phyloP scores from a whole-genome alignment of 2,888 invertebrate species.

The Meteorus cinctellus region DNA sequence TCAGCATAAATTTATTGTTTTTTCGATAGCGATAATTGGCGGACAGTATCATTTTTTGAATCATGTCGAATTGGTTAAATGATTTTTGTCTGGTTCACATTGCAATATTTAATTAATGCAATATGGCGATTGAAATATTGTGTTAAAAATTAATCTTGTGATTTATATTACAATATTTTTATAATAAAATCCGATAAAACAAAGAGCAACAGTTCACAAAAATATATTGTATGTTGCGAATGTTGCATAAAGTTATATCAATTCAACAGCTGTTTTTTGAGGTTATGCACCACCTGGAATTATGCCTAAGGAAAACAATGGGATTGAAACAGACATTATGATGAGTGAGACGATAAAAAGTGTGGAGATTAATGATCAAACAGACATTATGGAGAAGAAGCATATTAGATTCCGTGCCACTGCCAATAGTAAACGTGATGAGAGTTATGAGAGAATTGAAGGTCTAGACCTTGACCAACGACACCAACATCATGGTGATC shows the following conservation, averaged over 20 bases:
- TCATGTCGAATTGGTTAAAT: slow-evolving; percentile 11
- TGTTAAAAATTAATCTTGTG: background rate
- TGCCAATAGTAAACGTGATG: slow-evolving; percentile 46
- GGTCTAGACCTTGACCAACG: slow-evolving; percentile 54
- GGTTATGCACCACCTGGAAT: slow-evolving; percentile 59
- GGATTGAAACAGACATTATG: slow-evolving; percentile 48
- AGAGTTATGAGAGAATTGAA: slow-evolving; percentile 55
- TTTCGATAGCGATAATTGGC: background rate
- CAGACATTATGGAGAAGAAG: slow-evolving; percentile 54
- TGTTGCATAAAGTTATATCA: slow-evolving; percentile 18
- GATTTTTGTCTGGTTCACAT: background rate
- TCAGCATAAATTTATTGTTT: slow-evolving; percentile 1
- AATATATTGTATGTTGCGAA: background rate
- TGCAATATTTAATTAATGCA: background rate
- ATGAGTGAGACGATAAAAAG: slow-evolving; percentile 52
- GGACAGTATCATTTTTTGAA: background rate
- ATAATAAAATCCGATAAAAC: background rate
- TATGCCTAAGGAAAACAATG: slow-evolving; percentile 56
- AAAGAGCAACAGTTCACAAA: background rate
- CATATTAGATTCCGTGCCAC: slow-evolving; percentile 57
- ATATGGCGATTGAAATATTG: background rate
- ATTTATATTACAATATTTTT: background rate
- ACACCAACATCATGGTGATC: slow-evolving; percentile 46
- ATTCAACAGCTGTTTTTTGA: slow-evolving; percentile 57
- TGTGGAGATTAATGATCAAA: slow-evolving; percentile 46